phyloP scores from a whole-genome alignment of 2,888 invertebrate genomes.

The Mactromeris polynyma region DNA sequence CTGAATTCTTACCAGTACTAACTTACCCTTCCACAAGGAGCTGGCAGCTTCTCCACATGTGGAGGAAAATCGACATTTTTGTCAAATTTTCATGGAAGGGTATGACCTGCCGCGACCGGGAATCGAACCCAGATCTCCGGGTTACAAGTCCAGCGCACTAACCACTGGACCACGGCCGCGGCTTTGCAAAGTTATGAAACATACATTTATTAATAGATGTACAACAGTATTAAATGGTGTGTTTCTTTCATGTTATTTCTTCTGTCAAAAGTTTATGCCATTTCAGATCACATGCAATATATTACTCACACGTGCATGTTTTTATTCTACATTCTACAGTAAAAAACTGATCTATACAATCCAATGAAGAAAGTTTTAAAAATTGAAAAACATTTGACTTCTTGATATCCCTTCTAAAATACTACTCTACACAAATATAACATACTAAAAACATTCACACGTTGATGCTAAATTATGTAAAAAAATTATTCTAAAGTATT shows the following conservation, averaged over 20 bases:
- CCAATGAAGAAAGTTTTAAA: background rate
- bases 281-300: background rate
- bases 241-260: background rate
- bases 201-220: background rate
- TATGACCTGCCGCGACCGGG: background rate
- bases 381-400: background rate
- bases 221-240: background rate
- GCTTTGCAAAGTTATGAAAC: background rate
- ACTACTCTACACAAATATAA: background rate
- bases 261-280: background rate
- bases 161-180: too few species aligned
- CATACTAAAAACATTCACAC: background rate
- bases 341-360: background rate
- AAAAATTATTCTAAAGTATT: background rate
- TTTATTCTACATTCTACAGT: background rate
- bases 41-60: too few species aligned
- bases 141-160: too few species aligned
- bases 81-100: too few species aligned
- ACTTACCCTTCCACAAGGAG: too few species aligned
- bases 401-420: background rate
- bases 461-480: background rate
- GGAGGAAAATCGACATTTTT: too few species aligned
- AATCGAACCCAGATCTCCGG: too few species aligned
- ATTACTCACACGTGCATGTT: background rate
- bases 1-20: too few species aligned